Evolutionary conservation across 2,113 vertebrate genomes (phyloP).

Genomic region (Lagenorhynchus albirostris): DNA sequence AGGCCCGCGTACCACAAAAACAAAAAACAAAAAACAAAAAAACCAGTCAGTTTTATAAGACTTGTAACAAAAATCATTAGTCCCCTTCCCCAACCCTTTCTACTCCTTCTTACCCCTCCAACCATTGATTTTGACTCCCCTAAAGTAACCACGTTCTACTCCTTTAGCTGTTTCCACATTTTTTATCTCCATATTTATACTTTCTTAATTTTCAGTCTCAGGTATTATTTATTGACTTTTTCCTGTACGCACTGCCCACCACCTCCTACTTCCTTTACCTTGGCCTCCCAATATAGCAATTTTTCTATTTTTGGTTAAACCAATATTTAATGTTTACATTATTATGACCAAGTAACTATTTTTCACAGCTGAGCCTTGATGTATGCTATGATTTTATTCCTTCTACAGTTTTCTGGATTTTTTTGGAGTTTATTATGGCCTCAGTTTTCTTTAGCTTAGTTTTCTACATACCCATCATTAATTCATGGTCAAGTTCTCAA

Average conservation of each 20-base stretch:
- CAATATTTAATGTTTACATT: background rate
- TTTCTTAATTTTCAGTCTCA: background rate
- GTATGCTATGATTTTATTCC: background rate
- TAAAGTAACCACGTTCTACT: background rate
- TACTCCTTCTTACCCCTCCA: background rate
- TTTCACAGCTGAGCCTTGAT: background rate
- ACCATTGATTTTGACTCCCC: background rate
- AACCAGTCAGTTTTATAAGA: background rate
- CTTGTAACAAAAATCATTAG: background rate
- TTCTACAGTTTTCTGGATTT: background rate
- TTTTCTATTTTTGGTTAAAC: background rate
- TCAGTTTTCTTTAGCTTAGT: background rate
- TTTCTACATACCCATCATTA: background rate
- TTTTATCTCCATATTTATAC: background rate
- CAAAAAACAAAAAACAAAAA: no score
- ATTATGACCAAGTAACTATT: background rate
- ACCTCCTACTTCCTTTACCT: background rate
- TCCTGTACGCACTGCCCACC: background rate
- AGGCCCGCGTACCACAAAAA: no score
- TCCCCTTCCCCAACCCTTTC: background rate
- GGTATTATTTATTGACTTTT: background rate
- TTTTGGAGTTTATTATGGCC: background rate
- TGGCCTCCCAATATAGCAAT: background rate
- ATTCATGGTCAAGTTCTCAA: background rate
- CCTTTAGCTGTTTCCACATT: background rate